Evolutionary conservation across 1,140 invertebrate genomes (phyloP).

Genomic region (Popillia japonica): DNA sequence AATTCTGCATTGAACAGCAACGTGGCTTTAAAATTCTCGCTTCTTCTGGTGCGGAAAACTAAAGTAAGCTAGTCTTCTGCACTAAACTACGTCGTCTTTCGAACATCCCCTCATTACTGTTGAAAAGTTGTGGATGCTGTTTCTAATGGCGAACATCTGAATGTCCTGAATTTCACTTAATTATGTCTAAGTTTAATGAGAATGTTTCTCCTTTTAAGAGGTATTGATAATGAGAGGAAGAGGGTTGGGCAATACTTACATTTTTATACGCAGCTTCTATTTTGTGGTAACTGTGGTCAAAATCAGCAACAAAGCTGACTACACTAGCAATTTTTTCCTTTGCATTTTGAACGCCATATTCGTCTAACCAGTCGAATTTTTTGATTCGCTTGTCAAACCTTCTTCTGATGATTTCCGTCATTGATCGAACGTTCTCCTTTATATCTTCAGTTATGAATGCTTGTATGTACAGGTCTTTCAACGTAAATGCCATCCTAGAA

Average conservation of each 20-base stretch:
- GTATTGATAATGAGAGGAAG: no score
- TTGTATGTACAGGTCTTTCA: constrained; percentile 37
- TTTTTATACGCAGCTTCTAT: constrained; percentile 2
- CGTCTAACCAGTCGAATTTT: constrained; percentile 32
- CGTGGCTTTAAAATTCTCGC: no score
- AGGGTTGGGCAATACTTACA: background rate
- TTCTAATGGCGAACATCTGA: no score
- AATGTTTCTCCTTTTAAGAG: no score
- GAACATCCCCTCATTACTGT: no score
- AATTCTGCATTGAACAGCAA: no score
- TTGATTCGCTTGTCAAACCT: constrained; percentile 30
- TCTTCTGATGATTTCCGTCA: constrained; percentile 9
- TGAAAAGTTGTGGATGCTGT: background rate
- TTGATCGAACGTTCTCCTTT: background rate
- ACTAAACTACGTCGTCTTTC: no score
- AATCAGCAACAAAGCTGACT: constrained; percentile 18
- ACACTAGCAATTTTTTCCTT: constrained; percentile 37
- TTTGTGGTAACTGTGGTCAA: background rate
- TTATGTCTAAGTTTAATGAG: no score
- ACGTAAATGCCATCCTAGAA: constrained; percentile 32
- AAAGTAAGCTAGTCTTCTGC: no score
- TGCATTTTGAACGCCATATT: background rate
- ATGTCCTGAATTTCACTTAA: no score
- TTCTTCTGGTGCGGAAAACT: no score
- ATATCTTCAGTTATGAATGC: background rate